Evolutionary conservation across 2,888 invertebrate species (phyloP), one percentile per base, ranked within the genome.

Genomic region (Celastrina argiolus): DNA sequence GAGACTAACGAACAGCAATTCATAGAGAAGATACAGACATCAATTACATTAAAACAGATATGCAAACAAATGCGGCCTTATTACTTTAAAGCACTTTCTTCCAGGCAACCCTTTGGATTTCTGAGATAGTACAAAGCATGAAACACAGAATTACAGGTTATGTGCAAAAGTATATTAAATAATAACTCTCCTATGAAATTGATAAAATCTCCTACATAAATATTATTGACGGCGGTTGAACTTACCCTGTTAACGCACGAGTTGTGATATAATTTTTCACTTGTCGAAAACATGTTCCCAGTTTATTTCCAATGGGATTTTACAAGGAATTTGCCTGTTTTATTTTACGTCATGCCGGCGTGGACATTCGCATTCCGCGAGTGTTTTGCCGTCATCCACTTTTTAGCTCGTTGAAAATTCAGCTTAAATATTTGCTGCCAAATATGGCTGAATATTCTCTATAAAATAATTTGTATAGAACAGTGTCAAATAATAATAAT

Each of bases 261-360:
- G 63, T 56, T 68, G 66, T n/a, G 67, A 72, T 73, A 73, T 72
- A 71, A 74, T 74, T 73, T 70, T 70, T 69, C 42, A 66, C 71
- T 67, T 71, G 72, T 69, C 72, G 68, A 69, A 72, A 71, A 67
- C 71, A 66, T 66, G 65, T 58, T 56, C 39, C 72, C 69, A 69
- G 73, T 69, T 69, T 36, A 16, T 61, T 61, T 61, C 5, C 39
- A 61, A 61, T 61, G 39, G 18, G 12, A 39, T 61, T 61, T 61
- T 5, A 59, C 39, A 22, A 39, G 18, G 36, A 18, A 61, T 22
- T 61, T 12, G 4, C 12, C 10, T 61, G 51, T 61, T 61, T 58
- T 58, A 31, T 58, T 59, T 59, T 16, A 59, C 18, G 16, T n/a
- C 16, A 31, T 34, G 18, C 31, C 31, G 18, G 31, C 58, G 18